These are phyloP conservation scores for Pardosa pseudoannulata DNA, from an alignment of 2,888 invertebrate genomes.

Conservation along the genomic window DNA sequence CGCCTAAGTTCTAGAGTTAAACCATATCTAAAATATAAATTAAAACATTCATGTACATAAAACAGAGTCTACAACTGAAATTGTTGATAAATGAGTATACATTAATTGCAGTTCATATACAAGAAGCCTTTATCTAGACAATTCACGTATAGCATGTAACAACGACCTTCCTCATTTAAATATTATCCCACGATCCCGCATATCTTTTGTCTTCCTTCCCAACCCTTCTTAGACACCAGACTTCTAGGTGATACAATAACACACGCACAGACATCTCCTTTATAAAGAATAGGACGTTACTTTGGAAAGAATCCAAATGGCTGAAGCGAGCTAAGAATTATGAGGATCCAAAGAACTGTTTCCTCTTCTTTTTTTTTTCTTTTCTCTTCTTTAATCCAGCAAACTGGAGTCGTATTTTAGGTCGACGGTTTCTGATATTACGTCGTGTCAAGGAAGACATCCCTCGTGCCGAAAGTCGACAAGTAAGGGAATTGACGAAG, in stretches of 20 bases:
- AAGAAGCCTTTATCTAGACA: no score
- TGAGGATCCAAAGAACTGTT: constrained; percentile 19
- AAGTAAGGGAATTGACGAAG: neutral
- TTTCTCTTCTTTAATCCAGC: no score
- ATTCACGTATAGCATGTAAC: no score
- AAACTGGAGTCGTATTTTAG: neutral
- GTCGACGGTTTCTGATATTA: neutral
- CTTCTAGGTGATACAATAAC: neutral
- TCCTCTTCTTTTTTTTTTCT: neutral
- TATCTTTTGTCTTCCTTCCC: neutral
- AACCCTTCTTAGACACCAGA: neutral
- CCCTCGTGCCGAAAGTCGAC: neutral
- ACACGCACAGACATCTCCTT: neutral
- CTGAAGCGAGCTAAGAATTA: constrained; percentile 11
- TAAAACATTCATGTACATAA: no score
- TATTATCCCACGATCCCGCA: no score
- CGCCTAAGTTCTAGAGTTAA: no score
- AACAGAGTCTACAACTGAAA: no score
- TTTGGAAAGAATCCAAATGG: constrained; percentile 30
- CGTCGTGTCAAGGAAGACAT: neutral
- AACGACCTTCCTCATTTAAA: no score
- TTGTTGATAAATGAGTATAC: no score
- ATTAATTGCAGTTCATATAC: no score
- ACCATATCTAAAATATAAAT: no score
- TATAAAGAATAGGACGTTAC: neutral